These are phyloP conservation scores for Nestor notabilis DNA, from an alignment of 2,113 vertebrate species.

Conservation along the genomic window DNA sequence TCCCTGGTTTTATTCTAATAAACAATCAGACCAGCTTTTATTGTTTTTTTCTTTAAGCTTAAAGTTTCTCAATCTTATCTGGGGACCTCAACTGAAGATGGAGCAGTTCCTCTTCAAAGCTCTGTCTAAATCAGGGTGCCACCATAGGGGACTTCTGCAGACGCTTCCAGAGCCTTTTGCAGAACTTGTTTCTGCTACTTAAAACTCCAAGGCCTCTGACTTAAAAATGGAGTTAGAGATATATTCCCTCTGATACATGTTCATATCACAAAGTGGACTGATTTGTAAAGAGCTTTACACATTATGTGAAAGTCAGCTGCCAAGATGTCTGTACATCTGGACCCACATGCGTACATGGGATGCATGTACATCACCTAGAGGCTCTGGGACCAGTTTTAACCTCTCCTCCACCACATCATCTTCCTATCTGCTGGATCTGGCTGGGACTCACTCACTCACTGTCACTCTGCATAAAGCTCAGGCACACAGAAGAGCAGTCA, in stretches of 20 bases:
- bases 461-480: neutral
- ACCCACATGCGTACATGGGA: neutral
- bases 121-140: neutral
- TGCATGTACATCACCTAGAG: no score
- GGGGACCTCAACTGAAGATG: neutral
- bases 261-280: neutral
- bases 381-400: neutral
- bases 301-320: neutral
- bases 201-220: neutral
- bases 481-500: neutral
- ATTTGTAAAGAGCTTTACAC: rapidly evolving
- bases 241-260: neutral
- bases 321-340: neutral
- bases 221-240: neutral
- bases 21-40: neutral
- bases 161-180: neutral
- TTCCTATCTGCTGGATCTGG: neutral
- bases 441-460: neutral
- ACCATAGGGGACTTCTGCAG: neutral
- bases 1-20: neutral
- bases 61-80: neutral
- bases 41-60: neutral
- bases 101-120: neutral
- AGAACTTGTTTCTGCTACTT: neutral
- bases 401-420: neutral